Base-by-base conservation (phyloP, 2,888 invertebrate genomes). In the Leucoptera coffeella region DNA sequence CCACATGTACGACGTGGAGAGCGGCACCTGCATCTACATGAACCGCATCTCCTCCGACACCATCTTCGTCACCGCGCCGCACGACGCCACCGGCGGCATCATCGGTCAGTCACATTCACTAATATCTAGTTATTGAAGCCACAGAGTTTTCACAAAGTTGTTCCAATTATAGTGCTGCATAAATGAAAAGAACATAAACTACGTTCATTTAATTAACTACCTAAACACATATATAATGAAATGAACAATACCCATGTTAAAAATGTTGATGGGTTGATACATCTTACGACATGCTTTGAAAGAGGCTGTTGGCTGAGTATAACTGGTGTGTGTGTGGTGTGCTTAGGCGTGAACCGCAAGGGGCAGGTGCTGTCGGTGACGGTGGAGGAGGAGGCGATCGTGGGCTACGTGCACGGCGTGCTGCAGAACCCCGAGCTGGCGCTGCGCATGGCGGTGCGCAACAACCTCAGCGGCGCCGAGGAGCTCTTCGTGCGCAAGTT, bases 1-100 rank as follows among this genome's bases (percentile, higher is more conserved):
- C n/a, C 96, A 99, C 61, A 80, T 99, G 77, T 97, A 95, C 51
- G 97, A 97, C 54, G 87, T 97, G 41, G 97, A 99, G 60, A 92
- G 89, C 6, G 96, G 91, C 5, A 89, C 91, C 5, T 95, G 96
- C 55, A 95, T 97, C 53, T 99, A 94, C 71, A 96, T 96, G 91
- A 96, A 97, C 73, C 80, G 97, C 30, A 97, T 99, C 52, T 95
- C 94, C 25, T 89, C 91, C 4, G 97, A 99, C 49, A 97, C 97
- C 7, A 95, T 99, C 45, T 99, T 99, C 52, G 95, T 97, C 24
- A 97, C 97, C 1, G 94, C 96, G 2, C 91, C 93, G 0, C 94
- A 97, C 53, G 94, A 95, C 47, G 73, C 86, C 0, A 91, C 92
- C 23, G 91, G 92, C 25, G 97, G 97, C 17, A 96, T 99, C 44